phyloP scores from a whole-genome alignment of 2,113 vertebrate genomes.

The Marmota flaviventris region DNA sequence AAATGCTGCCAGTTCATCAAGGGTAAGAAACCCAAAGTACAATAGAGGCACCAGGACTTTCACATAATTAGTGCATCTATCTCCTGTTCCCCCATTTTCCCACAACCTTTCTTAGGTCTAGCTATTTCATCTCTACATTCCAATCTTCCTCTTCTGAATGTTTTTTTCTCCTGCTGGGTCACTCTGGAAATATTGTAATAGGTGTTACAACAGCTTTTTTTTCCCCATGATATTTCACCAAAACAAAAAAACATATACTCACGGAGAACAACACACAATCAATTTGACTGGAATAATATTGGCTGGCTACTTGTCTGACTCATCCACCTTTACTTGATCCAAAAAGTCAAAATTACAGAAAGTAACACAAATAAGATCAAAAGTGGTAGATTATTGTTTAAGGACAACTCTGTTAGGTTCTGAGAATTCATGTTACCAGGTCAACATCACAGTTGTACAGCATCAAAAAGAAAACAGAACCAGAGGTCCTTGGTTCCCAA shows the following conservation, averaged over 20 bases:
- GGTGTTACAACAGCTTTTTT: slow-evolving; percentile 78
- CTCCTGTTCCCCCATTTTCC: neutral
- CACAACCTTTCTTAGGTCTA: neutral
- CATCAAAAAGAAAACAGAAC: neutral
- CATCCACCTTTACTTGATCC: neutral
- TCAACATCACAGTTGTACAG: neutral
- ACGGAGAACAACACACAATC: slow-evolving; percentile 49
- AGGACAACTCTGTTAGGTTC: neutral
- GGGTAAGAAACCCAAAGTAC: slow-evolving; percentile 34
- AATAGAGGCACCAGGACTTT: neutral
- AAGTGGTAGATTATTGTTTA: neutral
- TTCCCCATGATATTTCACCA: slow-evolving; percentile 64
- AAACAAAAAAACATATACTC: slow-evolving; percentile 65
- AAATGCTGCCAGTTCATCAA: neutral
- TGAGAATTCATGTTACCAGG: slow-evolving; percentile 37
- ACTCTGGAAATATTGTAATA: slow-evolving; percentile 79
- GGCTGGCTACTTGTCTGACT: neutral
- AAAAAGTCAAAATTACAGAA: slow-evolving; percentile 16
- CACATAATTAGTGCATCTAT: slow-evolving; percentile 16
- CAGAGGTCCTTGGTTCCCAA: neutral
- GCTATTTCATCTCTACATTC: slow-evolving; percentile 60
- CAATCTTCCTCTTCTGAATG: slow-evolving; percentile 56
- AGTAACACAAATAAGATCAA: slow-evolving; percentile 15
- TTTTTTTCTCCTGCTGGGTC: slow-evolving; percentile 73
- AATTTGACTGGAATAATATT: neutral